These are phyloP conservation scores for Aphaenogaster floridana DNA, from an alignment of 1,140 invertebrate genomes.

Conservation along the genomic window DNA sequence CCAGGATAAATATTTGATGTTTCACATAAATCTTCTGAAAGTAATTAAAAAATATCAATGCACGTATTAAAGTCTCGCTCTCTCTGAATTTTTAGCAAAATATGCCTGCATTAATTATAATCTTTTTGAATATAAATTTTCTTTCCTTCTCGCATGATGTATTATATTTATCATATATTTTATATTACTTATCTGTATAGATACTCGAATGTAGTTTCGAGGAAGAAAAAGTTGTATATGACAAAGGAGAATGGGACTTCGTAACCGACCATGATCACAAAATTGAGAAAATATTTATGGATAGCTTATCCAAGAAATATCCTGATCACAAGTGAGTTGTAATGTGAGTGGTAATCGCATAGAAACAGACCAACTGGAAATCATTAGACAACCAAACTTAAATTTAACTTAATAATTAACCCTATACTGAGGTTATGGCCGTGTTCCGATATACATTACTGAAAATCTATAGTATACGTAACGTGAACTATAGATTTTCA, in stretches of 20 bases:
- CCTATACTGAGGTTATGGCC: not conserved
- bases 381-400: not conserved
- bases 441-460: too few relatives aligned
- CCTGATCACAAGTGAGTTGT: conserved; percentile 91
- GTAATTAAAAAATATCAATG: not conserved
- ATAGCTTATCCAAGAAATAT: conserved; percentile 88
- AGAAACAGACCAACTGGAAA: not conserved
- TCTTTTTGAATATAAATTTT: not conserved
- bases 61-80: not conserved
- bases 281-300: conserved; percentile 92
- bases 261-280: conserved; percentile 94
- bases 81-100: not conserved
- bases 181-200: conserved; percentile 61
- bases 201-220: conserved; percentile 73
- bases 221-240: conserved; percentile 90
- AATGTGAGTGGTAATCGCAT: conserved; percentile 7
- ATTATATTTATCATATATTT: not conserved
- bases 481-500: too few relatives aligned
- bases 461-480: too few relatives aligned
- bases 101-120: not conserved
- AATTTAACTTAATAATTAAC: conserved; percentile 4
- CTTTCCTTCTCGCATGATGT: not conserved
- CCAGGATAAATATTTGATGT: not conserved
- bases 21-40: not conserved
- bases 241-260: conserved; percentile 92